Evolutionary conservation across 1,140 invertebrate species (phyloP), one percentile per base, ranked within the genome.

Genomic region (Plutomurus gul): DNA sequence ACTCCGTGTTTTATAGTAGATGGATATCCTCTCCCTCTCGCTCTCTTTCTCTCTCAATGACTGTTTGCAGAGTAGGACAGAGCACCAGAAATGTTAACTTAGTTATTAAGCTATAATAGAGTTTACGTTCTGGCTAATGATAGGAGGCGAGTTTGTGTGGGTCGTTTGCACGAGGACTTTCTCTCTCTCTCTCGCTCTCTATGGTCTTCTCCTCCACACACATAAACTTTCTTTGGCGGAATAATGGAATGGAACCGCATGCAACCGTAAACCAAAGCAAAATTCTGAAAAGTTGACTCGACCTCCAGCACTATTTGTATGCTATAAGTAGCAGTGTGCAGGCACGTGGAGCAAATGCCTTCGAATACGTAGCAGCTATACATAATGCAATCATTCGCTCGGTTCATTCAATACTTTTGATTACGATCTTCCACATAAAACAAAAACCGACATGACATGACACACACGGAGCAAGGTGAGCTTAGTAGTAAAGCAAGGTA

Each of bases 91-190:
- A 65, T 30, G 56, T 65, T 65, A 33, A 65, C 56, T 65, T 65
- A 65, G 56, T 65, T 65, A 65, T 65, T 65, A 65, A 65, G 56
- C 56, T 65, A 65, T 65, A 65, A 65, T 65, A 65, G 56, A 65
- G 56, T 65, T 65, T 65, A 65, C 56, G 36, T 65, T 30, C 22
- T 65, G 56, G 56, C 56, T 65, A 65, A 65, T 65, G 56, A 65
- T 25, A 33, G 27, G 18, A 65, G 30, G 56, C 25, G 56, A 65
- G 56, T 65, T 65, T 16, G 8, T 65, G 47, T 65, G 56, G 16
- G 56, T 65, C 56, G 56, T 65, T 65, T 65, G 56, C 56, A 65
- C 56, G 56, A 65, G 56, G 56, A 27, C 56, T 30, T 65, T 65
- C 39, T 43, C 39, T 43, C 39, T 8, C n/a, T 49, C 20, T 33